Evolutionary conservation across 2,797 vertebrate genomes (phyloP).

Genomic region (Crax fasciolata): DNA sequence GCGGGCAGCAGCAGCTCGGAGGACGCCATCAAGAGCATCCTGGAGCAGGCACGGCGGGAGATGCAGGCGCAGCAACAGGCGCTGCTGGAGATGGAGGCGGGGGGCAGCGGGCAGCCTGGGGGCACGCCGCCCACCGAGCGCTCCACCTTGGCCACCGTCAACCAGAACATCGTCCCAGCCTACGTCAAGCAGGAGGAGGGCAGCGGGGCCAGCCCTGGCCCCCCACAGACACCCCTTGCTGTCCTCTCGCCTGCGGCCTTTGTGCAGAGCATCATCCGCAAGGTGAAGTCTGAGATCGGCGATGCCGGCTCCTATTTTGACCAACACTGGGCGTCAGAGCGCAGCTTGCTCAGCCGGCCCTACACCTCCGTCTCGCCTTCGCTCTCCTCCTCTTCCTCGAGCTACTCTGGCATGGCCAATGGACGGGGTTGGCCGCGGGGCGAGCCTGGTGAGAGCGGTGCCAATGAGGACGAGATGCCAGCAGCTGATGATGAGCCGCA

Average conservation of each 20-base stretch:
- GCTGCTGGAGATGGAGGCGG: slow-evolving; percentile 92
- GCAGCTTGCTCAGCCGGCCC: slow-evolving; percentile 85
- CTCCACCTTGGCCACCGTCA: slow-evolving; percentile 62
- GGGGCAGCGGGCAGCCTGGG: slow-evolving; percentile 74
- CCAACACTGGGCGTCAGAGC: slow-evolving; percentile 96
- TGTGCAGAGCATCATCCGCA: slow-evolving; percentile 97
- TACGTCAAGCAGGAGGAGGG: slow-evolving; percentile 94
- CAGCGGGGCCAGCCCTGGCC: slow-evolving; percentile 78
- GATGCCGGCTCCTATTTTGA: slow-evolving; percentile 95
- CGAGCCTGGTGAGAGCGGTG: slow-evolving; percentile 83
- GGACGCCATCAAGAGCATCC: slow-evolving; percentile 95
- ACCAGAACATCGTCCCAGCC: slow-evolving; percentile 80
- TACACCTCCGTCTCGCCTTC: slow-evolving; percentile 94
- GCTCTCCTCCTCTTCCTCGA: slow-evolving; percentile 92
- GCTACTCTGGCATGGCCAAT: slow-evolving; percentile 88
- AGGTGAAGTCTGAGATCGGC: slow-evolving; percentile 97
- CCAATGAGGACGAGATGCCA: slow-evolving; percentile 88
- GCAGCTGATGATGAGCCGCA: slow-evolving; percentile 86
- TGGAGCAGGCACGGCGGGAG: slow-evolving; percentile 92
- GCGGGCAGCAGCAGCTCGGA: slow-evolving; percentile 78
- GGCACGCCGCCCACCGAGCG: slow-evolving; percentile 65
- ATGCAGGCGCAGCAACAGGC: slow-evolving; percentile 97
- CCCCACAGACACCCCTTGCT: slow-evolving; percentile 86
- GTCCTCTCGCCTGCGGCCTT: slow-evolving; percentile 95
- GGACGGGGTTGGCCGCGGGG: slow-evolving; percentile 83